A percentile compares a stretch with the other conserved stretches of the same genome.
Conservation (phyloP, 2,113 vertebrate species). For the Theristicus caerulescens region DNA sequence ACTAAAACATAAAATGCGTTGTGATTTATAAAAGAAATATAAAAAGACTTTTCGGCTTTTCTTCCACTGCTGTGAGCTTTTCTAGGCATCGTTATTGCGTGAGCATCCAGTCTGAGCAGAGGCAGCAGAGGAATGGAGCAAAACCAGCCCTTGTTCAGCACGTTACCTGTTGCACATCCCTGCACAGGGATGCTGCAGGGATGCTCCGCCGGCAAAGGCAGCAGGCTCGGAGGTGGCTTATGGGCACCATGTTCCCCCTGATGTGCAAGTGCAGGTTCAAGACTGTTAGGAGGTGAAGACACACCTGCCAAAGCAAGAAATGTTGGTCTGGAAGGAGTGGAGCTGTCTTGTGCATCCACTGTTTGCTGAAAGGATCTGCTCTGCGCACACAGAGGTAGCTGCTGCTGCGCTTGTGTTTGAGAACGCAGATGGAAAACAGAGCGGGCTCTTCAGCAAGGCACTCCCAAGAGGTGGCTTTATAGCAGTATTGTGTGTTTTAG, state of each 20-base stretch:
- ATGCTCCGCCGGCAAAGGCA: background rate
- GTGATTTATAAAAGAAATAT: background rate
- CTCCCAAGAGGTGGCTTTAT: background rate
- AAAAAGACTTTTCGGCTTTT: background rate
- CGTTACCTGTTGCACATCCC: background rate
- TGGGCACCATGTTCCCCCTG: background rate
- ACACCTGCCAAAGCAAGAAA: background rate
- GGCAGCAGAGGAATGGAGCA: background rate
- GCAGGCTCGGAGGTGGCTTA: background rate
- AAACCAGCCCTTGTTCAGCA: background rate
- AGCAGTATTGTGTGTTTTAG: background rate
- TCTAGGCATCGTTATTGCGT: fast-evolving
- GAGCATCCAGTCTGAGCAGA: background rate
- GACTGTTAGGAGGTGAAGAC: background rate
- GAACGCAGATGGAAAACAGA: background rate
- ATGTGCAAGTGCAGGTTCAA: background rate
- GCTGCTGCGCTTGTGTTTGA: background rate
- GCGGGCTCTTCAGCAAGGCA: background rate
- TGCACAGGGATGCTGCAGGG: background rate
- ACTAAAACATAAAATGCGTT: background rate
- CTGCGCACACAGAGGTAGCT: background rate
- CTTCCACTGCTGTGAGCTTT: background rate
- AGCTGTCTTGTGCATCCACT: background rate
- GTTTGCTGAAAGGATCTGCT: background rate
- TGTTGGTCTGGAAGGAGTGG: background rate